A percentile compares a stretch with the other conserved stretches of the same genome.
These are phyloP conservation scores for Drosophila pseudoobscura DNA, from an alignment of 1,140 invertebrate species.

Conservation along the genomic window DNA sequence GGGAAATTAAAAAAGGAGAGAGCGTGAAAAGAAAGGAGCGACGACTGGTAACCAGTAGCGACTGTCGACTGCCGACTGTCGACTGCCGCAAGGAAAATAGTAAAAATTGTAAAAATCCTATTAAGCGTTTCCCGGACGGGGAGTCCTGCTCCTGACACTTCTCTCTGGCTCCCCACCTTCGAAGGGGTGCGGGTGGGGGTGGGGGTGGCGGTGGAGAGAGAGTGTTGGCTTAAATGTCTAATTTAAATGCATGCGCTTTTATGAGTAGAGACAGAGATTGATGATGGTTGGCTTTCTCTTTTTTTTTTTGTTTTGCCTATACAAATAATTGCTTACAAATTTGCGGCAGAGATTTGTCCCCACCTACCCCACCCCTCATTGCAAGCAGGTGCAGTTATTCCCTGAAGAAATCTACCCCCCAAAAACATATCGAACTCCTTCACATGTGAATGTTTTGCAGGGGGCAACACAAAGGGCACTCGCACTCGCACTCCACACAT, in stretches of 20 bases:
- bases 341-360: conserved; percentile 32
- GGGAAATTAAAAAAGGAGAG: conserved; percentile 60
- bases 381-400: conserved; percentile 67
- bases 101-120: conserved; percentile 81
- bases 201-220: conserved; percentile 2
- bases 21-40: conserved; percentile 20
- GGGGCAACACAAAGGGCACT: conserved; percentile 28
- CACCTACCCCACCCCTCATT: conserved; percentile 44
- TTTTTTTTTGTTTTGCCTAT: conserved; percentile 11
- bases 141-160: conserved; percentile 65
- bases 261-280: conserved; percentile 73
- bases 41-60: conserved; percentile 65
- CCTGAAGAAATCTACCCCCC: conserved; percentile 54
- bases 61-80: too few species aligned
- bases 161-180: neutral
- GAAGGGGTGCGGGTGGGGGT: neutral
- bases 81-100: conserved; percentile 64
- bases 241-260: conserved; percentile 83
- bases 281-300: conserved; percentile 57
- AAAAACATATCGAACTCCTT: conserved; percentile 49
- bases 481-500: conserved; percentile 17
- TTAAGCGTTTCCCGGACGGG: conserved; percentile 70
- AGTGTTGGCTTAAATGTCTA: conserved; percentile 77
- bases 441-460: conserved; percentile 33
- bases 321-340: conserved; percentile 72